phyloP scores from a whole-genome alignment of 2,888 invertebrate species.

The Phania funesta region DNA sequence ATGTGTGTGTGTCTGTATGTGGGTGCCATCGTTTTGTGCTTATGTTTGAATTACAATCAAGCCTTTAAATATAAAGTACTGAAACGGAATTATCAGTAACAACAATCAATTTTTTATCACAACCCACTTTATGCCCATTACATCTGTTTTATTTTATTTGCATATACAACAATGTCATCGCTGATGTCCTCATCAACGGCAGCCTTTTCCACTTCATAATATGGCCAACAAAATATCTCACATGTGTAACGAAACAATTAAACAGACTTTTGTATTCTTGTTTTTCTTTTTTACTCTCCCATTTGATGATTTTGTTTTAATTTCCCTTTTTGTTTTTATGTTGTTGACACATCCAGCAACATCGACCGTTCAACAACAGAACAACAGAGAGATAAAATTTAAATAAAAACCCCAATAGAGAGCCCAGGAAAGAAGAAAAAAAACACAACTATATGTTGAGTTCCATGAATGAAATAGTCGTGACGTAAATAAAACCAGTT shows the following conservation, averaged over 20 bases:
- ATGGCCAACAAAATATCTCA: conserved; percentile 55
- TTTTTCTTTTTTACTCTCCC: background rate
- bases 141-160: conserved; percentile 19
- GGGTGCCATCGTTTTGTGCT: conserved; percentile 8
- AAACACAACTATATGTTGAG: conserved; percentile 41
- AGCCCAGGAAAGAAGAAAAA: conserved; percentile 11
- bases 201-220: conserved; percentile 62
- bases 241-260: conserved; percentile 49
- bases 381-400: conserved; percentile 33
- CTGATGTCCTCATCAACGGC: conserved; percentile 48
- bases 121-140: conserved; percentile 22
- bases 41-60: conserved; percentile 60
- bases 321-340: conserved; percentile 27
- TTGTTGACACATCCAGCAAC: conserved; percentile 55
- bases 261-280: conserved; percentile 22
- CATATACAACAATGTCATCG: conserved; percentile 30
- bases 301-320: conserved; percentile 20
- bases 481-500: conserved; percentile 32
- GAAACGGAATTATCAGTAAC: conserved; percentile 44
- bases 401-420: conserved; percentile 13
- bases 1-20: background rate
- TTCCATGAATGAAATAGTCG: no score
- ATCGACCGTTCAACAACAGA: conserved; percentile 50
- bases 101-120: conserved; percentile 38
- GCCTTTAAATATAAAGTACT: conserved; percentile 55